phyloP scores from a whole-genome alignment of 2,113 vertebrate species.

The Scatophagus argus region DNA sequence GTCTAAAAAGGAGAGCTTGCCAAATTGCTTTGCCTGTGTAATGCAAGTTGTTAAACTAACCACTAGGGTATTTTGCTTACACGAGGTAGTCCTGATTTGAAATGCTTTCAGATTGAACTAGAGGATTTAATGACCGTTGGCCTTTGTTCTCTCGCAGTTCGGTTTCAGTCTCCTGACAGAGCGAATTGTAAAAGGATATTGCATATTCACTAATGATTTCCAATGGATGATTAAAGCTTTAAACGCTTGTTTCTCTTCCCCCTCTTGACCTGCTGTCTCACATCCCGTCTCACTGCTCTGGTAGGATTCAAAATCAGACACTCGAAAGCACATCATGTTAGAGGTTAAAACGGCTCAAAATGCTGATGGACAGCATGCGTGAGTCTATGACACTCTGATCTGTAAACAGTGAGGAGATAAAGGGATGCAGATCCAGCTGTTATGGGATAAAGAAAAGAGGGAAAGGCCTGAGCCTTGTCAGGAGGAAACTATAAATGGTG shows the following conservation, averaged over 20 bases:
- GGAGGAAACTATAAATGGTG: constrained; percentile 77
- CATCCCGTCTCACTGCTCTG: constrained; percentile 35
- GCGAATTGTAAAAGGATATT: constrained; percentile 79
- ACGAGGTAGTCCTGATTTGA: constrained; percentile 73
- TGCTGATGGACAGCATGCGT: constrained; percentile 24
- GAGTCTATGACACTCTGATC: constrained; percentile 46
- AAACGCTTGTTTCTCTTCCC: constrained; percentile 42
- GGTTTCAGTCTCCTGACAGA: constrained; percentile 72
- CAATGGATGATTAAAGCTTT: constrained; percentile 74
- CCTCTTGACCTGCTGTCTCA: constrained; percentile 39
- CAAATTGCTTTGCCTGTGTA: constrained; percentile 72
- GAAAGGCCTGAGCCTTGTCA: constrained; percentile 59
- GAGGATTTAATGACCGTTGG: constrained; percentile 75
- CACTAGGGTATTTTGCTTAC: constrained; percentile 75
- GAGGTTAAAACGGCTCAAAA: constrained; percentile 8
- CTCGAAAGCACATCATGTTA: constrained; percentile 10
- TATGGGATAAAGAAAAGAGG: constrained; percentile 26
- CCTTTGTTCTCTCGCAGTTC: constrained; percentile 70
- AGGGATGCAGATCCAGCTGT: constrained; percentile 58
- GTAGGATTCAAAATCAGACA: constrained; percentile 49
- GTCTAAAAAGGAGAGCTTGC: constrained; percentile 57
- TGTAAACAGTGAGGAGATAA: constrained; percentile 59
- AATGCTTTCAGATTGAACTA: constrained; percentile 72
- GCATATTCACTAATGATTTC: constrained; percentile 80
- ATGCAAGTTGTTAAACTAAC: constrained; percentile 74